phyloP scores from a whole-genome alignment of 2,888 invertebrate genomes.

The Zhuqinia jingwanae region DNA sequence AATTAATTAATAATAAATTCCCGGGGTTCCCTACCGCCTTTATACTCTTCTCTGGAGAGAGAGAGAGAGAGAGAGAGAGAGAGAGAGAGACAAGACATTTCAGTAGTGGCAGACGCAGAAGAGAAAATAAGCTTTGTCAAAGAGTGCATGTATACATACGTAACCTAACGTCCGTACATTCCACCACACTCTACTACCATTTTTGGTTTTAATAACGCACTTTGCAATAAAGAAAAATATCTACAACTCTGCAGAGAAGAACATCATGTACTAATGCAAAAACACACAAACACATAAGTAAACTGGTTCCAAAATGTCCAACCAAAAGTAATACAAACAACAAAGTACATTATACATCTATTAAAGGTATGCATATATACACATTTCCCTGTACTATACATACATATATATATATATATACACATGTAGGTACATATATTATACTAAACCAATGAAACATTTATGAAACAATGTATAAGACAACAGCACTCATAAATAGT shows the following conservation, averaged over 20 bases:
- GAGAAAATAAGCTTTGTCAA: slow-evolving; percentile 51
- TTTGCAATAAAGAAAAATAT: slow-evolving; percentile 46
- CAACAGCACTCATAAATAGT: slow-evolving; percentile 60
- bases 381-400: neutral
- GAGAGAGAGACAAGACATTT: slow-evolving; percentile 5
- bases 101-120: neutral
- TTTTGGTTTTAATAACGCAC: slow-evolving; percentile 48
- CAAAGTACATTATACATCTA: neutral
- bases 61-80: slow-evolving; percentile 20
- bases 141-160: neutral
- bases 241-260: neutral
- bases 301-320: slow-evolving; percentile 1
- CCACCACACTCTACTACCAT: neutral
- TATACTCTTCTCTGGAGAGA: slow-evolving; percentile 63
- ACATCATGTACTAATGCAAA: neutral
- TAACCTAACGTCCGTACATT: neutral
- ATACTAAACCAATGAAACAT: slow-evolving; percentile 38
- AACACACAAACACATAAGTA: slow-evolving; percentile 14
- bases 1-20: slow-evolving; percentile 75
- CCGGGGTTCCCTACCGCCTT: slow-evolving; percentile 59
- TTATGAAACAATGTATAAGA: slow-evolving; percentile 42
- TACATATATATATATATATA: neutral
- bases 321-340: slow-evolving; percentile 18
- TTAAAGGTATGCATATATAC: slow-evolving; percentile 1
- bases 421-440: neutral